Conservation (phyloP, 2,888 invertebrate genomes). For the Nephrocerus scutellatus region DNA sequence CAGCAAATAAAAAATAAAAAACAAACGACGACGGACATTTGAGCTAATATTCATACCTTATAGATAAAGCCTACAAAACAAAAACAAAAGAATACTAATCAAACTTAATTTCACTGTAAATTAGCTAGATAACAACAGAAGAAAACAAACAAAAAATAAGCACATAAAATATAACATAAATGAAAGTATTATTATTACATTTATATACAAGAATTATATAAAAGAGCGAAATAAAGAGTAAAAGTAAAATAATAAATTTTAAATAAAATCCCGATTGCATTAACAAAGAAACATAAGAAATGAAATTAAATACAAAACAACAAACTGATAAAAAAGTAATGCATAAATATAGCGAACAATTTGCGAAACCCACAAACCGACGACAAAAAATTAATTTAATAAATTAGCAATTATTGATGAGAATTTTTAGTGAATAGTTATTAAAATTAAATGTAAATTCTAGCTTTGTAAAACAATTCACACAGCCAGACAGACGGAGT, state of each 20-base stretch:
- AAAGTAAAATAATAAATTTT: slow-evolving; percentile 12
- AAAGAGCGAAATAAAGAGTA: slow-evolving; percentile 8
- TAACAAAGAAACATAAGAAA: slow-evolving; percentile 11
- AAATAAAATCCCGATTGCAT: slow-evolving; percentile 12
- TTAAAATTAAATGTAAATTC: slow-evolving; percentile 11
- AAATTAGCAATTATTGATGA: slow-evolving; percentile 4
- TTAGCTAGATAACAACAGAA: slow-evolving; percentile 13
- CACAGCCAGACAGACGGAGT: too few species aligned
- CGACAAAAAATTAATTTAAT: slow-evolving; percentile 6
- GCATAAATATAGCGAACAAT: too few species aligned
- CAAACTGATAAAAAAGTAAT: slow-evolving; percentile 6
- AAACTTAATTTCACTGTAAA: slow-evolving; percentile 14
- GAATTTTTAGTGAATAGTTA: slow-evolving; percentile 9
- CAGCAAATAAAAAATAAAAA: slow-evolving; percentile 1
- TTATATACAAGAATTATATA: slow-evolving; percentile 8
- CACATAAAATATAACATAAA: slow-evolving; percentile 15
- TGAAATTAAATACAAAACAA: slow-evolving; percentile 5
- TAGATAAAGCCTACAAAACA: too few species aligned
- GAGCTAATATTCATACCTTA: too few species aligned
- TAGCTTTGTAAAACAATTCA: slow-evolving; percentile 16
- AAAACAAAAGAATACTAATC: too few species aligned
- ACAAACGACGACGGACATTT: too few species aligned
- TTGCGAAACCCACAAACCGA: slow-evolving; percentile 1
- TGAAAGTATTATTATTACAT: slow-evolving; percentile 15
- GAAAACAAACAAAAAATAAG: slow-evolving; percentile 16